phyloP scores from a whole-genome alignment of 23 tunicate species.

The Pegea sp. region DNA sequence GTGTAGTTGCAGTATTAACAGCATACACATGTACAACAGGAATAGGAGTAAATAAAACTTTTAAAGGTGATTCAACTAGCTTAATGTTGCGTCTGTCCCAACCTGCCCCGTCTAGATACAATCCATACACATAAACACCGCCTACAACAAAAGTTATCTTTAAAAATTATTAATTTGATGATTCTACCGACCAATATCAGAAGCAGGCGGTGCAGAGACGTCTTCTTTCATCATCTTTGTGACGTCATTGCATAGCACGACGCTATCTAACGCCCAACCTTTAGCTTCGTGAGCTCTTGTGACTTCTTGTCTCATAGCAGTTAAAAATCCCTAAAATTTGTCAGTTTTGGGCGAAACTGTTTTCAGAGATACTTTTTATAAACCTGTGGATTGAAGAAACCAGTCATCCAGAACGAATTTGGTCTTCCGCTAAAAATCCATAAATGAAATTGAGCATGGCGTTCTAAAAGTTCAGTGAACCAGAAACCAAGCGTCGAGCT shows the following conservation, averaged over 20 bases:
- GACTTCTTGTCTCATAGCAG: slow-evolving; percentile 99
- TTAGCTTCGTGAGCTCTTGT: slow-evolving; percentile 97
- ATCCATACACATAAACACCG: slow-evolving; percentile 94
- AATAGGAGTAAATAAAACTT: slow-evolving; percentile 83
- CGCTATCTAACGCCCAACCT: slow-evolving; percentile 99
- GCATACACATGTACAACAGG: slow-evolving; percentile 99
- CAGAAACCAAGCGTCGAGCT: slow-evolving; percentile 92
- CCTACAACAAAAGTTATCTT: slow-evolving; percentile 10
- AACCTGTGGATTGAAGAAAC: slow-evolving; percentile 98
- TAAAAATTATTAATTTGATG: neutral
- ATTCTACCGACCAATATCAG: slow-evolving; percentile 45
- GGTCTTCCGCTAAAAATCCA: slow-evolving; percentile 98
- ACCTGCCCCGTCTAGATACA: slow-evolving; percentile 98
- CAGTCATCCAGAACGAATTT: slow-evolving; percentile 99
- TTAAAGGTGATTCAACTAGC: slow-evolving; percentile 71
- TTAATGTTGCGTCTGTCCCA: slow-evolving; percentile 92
- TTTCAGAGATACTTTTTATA: neutral
- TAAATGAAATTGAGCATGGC: slow-evolving; percentile 72
- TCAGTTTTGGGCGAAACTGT: neutral
- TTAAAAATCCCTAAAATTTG: slow-evolving; percentile 64
- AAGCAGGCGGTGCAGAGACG: slow-evolving; percentile 81
- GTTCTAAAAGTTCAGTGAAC: slow-evolving; percentile 95
- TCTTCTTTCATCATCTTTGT: slow-evolving; percentile 97
- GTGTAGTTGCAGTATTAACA: slow-evolving; percentile 40
- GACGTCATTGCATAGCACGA: slow-evolving; percentile 87